Base-by-base conservation (phyloP, 1,140 invertebrate species). In the Lerema accius region DNA sequence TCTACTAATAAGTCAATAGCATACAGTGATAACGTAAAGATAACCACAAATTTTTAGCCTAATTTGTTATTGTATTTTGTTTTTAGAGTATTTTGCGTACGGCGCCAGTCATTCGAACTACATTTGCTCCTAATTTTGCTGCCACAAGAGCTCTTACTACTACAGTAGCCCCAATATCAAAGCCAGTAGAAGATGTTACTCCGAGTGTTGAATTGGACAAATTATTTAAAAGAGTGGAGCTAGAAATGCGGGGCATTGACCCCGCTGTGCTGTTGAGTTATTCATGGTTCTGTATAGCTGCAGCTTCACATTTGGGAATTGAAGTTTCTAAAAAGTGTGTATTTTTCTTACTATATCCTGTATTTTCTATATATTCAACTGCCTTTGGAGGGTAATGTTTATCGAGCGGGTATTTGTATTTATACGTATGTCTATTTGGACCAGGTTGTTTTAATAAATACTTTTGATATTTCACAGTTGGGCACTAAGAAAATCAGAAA, bases 171-270 rank as follows among this genome's bases (percentile, higher is more conserved):
- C 64, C 73, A 1, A 58, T 78, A 53, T 35, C 68, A 23, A 80
- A 78, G 61, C 60, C 76, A 10, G 42, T 76, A 4, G 72, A 82
- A 67, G 45, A 69, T 42, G 65, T 71, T 13, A 58, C 65, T 1
- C 13, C 70, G 7, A 50, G 39, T 43, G 11, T 82, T 2, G 92
- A 93, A 82, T 74, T 89, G 3, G 97, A 98, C 81, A 96, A 95
- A 86, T 90, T 98, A 7, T 98, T 94, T 73, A 96, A 95, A 86
- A 93, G 92, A 72, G 86, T 99, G n/a, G 95, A 97, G 86, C 83
- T 99, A 64, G 97, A 99, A 92, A 92, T 98, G 35, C 93, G 95
- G 79, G 95, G 96, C 28, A 95, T 98, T 83, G 97, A 99, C 84
- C 93, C 93, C 11, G 95, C 94, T 3, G 96, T 99, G 3, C 82